Evolutionary conservation across 1,140 invertebrate species (phyloP), one percentile per base, ranked within the genome.

Genomic region (Polypedilum vanderplanki): DNA sequence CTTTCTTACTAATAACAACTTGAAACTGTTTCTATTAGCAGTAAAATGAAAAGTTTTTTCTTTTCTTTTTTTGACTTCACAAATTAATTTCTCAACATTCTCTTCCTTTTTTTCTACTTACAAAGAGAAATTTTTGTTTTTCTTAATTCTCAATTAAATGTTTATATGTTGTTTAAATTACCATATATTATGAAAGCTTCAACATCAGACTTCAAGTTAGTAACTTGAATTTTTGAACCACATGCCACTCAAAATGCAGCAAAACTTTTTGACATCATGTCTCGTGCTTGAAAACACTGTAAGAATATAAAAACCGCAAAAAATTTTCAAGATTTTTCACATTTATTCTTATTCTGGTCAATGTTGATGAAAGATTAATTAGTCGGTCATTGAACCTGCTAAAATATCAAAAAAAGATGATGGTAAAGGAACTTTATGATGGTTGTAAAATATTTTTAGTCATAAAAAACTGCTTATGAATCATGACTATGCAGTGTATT

Each of bases 401-500:
- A 12, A 15, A 4, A 57, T 12, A 57, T n/a, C 46, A 57, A n/a
- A 57, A 15, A 12, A 57, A 0, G 10, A 57, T 33, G 24, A 33
- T 33, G 24, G 24, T 33, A 33, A 33, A 57, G 12, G 46, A 57
- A 57, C 46, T 57, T 57, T 57, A 57, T n/a, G 46, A 57, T 57
- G 46, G 46, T n/a, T n/a, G n/a, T 57, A 57, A 57, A 57, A 57
- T n/a, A n/a, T 57, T 57, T 57, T 57, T 57, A 57, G 46, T 57
- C 46, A 57, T 57, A 57, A 57, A n/a, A 57, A 57, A 57, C n/a
- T 57, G 46, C 46, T 57, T 57, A 57, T 57, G 46, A 57, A 57
- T 57, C 46, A 57, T 57, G 46, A 57, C 46, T 57, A 57, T 57
- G 46, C 46, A 57, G 12, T n/a, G 46, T n/a, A 15, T 57, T 15